A percentile compares a stretch with the other conserved stretches of the same genome.
Conservation (phyloP, 1,140 invertebrate species). For the Rhyzopertha dominica region DNA sequence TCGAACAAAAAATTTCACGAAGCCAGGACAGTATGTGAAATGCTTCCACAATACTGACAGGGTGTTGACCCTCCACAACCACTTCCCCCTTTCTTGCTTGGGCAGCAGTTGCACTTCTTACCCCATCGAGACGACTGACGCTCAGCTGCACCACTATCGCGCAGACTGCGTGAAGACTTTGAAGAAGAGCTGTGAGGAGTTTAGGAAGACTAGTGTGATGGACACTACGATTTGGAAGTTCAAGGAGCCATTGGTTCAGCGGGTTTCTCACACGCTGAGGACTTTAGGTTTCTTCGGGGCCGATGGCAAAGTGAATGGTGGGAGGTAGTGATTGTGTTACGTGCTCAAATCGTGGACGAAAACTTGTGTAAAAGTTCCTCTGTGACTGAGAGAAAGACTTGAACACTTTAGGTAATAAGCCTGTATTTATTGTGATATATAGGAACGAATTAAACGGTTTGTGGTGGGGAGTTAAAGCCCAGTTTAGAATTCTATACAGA, state of each 20-base stretch:
- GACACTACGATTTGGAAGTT: constrained; percentile 87
- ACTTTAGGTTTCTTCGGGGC: constrained; percentile 72
- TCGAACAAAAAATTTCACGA: constrained; percentile 84
- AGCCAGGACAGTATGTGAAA: constrained; percentile 89
- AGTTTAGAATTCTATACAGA: too few species aligned
- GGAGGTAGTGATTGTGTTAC: too few species aligned
- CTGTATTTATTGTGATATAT: too few species aligned
- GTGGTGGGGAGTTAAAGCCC: too few species aligned
- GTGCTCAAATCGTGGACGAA: too few species aligned
- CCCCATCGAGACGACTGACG: constrained; percentile 74
- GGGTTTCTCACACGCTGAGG: constrained; percentile 64
- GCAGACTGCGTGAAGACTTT: constrained; percentile 86
- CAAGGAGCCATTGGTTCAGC: constrained; percentile 66
- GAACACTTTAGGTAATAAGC: too few species aligned
- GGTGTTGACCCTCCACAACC: constrained; percentile 86
- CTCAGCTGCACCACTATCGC: constrained; percentile 89
- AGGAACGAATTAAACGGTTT: too few species aligned
- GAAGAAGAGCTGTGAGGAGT: constrained; percentile 80
- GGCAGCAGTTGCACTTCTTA: constrained; percentile 82
- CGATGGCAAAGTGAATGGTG: too few species aligned
- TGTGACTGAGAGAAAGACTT: too few species aligned
- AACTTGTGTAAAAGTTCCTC: too few species aligned
- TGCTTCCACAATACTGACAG: constrained; percentile 90
- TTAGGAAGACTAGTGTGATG: constrained; percentile 72
- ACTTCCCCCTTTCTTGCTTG: constrained; percentile 85